Conservation (phyloP, 2,797 vertebrate species). For the Orestias chungarensis region DNA sequence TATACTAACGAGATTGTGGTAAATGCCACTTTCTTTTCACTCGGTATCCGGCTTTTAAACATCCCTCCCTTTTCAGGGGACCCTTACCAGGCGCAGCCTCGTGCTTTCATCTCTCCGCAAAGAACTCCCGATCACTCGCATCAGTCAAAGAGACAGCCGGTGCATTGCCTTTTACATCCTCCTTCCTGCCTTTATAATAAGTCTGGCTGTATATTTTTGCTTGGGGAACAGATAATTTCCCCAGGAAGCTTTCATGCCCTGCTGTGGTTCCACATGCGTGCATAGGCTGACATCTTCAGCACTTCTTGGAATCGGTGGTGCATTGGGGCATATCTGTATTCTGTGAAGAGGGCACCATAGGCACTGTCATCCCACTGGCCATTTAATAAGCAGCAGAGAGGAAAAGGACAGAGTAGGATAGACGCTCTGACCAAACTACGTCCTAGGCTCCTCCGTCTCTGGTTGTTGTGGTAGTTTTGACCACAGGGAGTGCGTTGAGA, state of each 20-base stretch:
- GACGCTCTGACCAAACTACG: slow-evolving; percentile 42
- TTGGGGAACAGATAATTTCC: slow-evolving; percentile 42
- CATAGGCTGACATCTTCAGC: slow-evolving; percentile 59
- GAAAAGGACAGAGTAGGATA: slow-evolving; percentile 35
- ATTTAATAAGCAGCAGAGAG: slow-evolving; percentile 62
- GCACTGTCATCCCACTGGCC: slow-evolving; percentile 51
- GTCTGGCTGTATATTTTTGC: slow-evolving; percentile 47
- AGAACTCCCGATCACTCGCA: slow-evolving; percentile 7
- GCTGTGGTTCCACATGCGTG: slow-evolving; percentile 43
- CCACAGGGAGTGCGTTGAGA: not conserved
- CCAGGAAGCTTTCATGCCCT: slow-evolving; percentile 37
- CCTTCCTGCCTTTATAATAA: slow-evolving; percentile 19
- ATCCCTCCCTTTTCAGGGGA: not conserved
- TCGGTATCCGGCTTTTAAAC: slow-evolving; percentile 9
- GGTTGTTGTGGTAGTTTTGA: slow-evolving; percentile 2
- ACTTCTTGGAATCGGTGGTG: slow-evolving; percentile 53
- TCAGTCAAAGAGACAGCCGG: slow-evolving; percentile 33
- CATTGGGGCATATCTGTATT: slow-evolving; percentile 62
- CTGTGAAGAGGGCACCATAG: slow-evolving; percentile 49
- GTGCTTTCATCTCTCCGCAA: slow-evolving; percentile 11
- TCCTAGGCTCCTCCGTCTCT: slow-evolving; percentile 23
- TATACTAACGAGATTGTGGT: not conserved
- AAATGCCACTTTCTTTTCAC: slow-evolving; percentile 9
- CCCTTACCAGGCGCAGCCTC: slow-evolving; percentile 6
- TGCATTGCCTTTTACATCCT: slow-evolving; percentile 32